Evolutionary conservation across 1,140 invertebrate genomes (phyloP).

Genomic region (Microvelia longipes): DNA sequence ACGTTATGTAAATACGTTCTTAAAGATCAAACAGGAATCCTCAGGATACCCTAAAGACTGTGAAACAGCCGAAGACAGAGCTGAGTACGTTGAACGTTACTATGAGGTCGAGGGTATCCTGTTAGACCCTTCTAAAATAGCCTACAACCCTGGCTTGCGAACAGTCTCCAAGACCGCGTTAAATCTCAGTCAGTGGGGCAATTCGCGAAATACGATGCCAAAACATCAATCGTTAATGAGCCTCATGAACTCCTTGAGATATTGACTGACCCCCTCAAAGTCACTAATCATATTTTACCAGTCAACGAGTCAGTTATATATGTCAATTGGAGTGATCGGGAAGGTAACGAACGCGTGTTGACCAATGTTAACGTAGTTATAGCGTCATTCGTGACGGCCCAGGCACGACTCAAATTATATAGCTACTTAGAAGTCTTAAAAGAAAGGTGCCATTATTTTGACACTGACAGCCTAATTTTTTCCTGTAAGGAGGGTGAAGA

Average conservation of each 20-base stretch:
- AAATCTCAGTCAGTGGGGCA: background rate
- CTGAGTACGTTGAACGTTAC: background rate
- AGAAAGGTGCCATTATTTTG: conserved; percentile 27
- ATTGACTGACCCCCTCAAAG: background rate
- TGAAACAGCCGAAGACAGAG: background rate
- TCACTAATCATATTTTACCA: background rate
- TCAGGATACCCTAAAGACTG: background rate
- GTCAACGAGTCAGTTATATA: background rate
- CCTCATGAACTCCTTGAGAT: background rate
- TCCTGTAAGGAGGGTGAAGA: conserved; percentile 7
- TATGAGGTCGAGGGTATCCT: background rate
- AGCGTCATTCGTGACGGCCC: conserved; percentile 29
- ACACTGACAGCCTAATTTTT: conserved; percentile 30
- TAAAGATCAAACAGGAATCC: background rate
- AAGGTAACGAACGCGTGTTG: background rate
- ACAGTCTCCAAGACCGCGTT: background rate
- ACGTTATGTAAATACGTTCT: background rate
- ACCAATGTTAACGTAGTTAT: conserved; percentile 26
- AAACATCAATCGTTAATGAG: background rate
- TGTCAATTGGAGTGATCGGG: background rate
- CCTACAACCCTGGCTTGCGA: background rate
- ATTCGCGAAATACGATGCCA: background rate
- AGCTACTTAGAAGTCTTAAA: conserved; percentile 25
- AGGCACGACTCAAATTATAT: conserved; percentile 30
- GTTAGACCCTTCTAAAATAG: background rate